These are phyloP conservation scores for Tenebrosternarchus preto DNA, from an alignment of 2,113 vertebrate species.

Conservation along the genomic window DNA sequence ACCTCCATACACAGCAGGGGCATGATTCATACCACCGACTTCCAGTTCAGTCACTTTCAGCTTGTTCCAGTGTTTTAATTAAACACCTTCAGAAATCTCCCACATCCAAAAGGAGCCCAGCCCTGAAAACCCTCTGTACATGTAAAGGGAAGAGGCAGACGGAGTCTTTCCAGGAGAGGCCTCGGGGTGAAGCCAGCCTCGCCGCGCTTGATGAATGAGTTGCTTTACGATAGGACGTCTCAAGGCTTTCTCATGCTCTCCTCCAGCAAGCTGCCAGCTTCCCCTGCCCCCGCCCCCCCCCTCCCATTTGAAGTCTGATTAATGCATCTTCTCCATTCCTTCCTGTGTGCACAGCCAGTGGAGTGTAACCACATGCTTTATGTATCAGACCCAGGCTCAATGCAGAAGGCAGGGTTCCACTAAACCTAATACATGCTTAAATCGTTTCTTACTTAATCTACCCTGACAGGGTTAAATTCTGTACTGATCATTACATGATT, in stretches of 20 bases:
- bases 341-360: constrained; percentile 56
- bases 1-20: constrained; percentile 40
- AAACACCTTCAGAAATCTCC: constrained; percentile 52
- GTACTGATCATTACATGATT: constrained; percentile 53
- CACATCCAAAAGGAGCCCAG: constrained; percentile 32
- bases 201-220: constrained; percentile 62
- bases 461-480: constrained; percentile 50
- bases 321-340: constrained; percentile 62
- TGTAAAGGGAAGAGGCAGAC: constrained; percentile 29
- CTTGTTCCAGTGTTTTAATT: constrained; percentile 54
- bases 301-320: constrained; percentile 66
- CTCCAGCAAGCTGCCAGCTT: constrained; percentile 64
- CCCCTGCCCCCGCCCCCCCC: constrained; percentile 58
- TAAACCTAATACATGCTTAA: constrained; percentile 37
- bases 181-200: constrained; percentile 54
- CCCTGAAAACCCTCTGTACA: constrained; percentile 38
- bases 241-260: constrained; percentile 48
- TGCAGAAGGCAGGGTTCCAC: constrained; percentile 28
- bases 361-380: constrained; percentile 67
- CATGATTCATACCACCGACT: constrained; percentile 43
- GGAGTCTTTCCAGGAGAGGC: constrained; percentile 28
- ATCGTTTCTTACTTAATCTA: constrained; percentile 48
- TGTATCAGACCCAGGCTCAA: constrained; percentile 56
- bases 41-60: constrained; percentile 50
- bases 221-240: constrained; percentile 58